Evolutionary conservation across 2,888 invertebrate genomes (phyloP), one percentile per base, ranked within the genome.

Genomic region (Liopterus haemorrhoidalis): DNA sequence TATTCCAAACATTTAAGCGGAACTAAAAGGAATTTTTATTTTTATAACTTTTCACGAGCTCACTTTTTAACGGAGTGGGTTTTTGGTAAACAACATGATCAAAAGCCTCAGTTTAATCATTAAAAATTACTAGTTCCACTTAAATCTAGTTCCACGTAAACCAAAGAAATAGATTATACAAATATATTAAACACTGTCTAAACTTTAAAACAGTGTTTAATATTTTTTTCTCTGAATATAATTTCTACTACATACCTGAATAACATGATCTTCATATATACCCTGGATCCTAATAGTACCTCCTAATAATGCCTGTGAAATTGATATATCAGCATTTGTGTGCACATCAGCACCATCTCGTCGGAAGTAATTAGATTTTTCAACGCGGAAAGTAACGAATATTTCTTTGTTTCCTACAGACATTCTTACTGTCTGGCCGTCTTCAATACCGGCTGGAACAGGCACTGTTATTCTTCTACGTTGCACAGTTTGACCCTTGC

Each of bases 361-460:
- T 46, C 78, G 77, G 70, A 97, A 99, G 64, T 91, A 89, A 51
- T 78, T 80, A 12, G 94, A 95, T 53, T 81, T 82, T 46, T 88
- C 87, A 27, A 96, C 93, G 58, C 84, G 84, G 71, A 95, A 94
- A 30, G 93, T 95, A 53, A 97, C 79, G 64, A 95, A 97, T 11
- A 97, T 69, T 67, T 97, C 96, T 61, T 87, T 87, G 56, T 75
- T 81, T 9, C 94, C 95, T 1, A 97, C 85, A 4, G 86, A 77
- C 85, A 99, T 88, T 42, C 97, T 79, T 3, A 99, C 84, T 0
- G 95, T 95, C 68, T 99, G 97, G 0, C 96, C 96, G 66, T 99
- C 91, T 65, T 97, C 95, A 5, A 99, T 91, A 12, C 91, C 92
- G 38, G 84, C 94, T 8, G 99, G 99, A 3, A 99, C 93, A 0